Percentiles rank a stretch among this genome's conserved stretches.
phyloP scores from a whole-genome alignment of 2,113 vertebrate species.

The Nanger granti region DNA sequence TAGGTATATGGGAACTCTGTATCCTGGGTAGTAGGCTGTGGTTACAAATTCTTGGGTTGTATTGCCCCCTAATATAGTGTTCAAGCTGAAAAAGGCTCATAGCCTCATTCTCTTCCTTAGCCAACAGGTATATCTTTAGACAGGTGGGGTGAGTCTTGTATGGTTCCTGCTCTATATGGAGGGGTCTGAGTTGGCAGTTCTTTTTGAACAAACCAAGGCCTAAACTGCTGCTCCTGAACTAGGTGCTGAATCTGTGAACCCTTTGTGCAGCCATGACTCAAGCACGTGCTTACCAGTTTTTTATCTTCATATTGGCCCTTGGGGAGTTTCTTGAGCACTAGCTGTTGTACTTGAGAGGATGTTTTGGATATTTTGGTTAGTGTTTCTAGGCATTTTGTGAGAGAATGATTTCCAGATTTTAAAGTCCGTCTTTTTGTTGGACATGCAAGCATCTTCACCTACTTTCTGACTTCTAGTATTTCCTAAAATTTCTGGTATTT shows the following conservation, averaged over 20 bases:
- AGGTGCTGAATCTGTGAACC: background rate
- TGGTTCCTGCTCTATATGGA: background rate
- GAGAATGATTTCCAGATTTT: background rate
- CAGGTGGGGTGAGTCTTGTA: background rate
- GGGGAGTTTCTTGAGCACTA: background rate
- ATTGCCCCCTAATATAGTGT: background rate
- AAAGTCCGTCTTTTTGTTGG: background rate
- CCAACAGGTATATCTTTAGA: background rate
- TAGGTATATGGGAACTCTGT: background rate
- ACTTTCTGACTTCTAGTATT: background rate
- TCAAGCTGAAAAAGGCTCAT: background rate
- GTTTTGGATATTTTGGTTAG: background rate
- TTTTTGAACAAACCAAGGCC: background rate
- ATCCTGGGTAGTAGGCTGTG: background rate
- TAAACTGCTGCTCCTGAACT: background rate
- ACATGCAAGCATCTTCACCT: background rate
- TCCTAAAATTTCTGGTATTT: background rate
- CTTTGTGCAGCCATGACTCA: background rate
- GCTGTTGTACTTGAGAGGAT: background rate
- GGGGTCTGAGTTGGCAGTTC: background rate
- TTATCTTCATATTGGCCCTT: background rate
- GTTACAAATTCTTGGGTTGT: background rate
- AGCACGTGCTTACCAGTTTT: background rate
- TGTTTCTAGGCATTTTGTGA: background rate
- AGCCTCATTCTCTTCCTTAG: background rate